Evolutionary conservation across 1,140 invertebrate genomes (phyloP), one percentile per base, ranked within the genome.

Genomic region (Ericerus pela): DNA sequence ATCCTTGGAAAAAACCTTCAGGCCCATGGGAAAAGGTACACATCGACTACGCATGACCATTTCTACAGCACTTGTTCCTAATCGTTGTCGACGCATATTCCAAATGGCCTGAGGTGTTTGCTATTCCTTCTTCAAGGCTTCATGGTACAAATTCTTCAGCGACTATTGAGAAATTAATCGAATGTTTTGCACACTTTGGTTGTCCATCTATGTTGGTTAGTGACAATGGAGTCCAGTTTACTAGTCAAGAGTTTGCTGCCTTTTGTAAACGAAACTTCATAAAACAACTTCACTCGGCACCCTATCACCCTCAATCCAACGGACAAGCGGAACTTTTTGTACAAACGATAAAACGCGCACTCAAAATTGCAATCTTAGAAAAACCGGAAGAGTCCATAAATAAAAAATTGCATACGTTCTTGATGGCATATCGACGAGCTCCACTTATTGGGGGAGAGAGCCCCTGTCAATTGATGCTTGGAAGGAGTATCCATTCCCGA

Each of bases 1-100:
- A 58, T 33, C 30, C 37, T 1, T 57, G 59, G 59, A 41, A 60
- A 51, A 36, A 51, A 51, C 56, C 56, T 2, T 30, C 8, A 0
- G 53, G 24, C 26, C 56, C 51, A n/a, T 53, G 55, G 36, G 55
- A 61, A 37, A 53, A 61, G 28, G 59, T 64, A 12, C 72, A 72
- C 60, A 56, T 68, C 6, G 72, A 75, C 64, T 71, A 65, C 62
- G 65, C n/a, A n/a, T n/a, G 65, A 18, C 70, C 69, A 18, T 68
- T 69, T 5, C 64, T 73, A 14, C 54, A 62, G 14, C 65, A 62
- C 4, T 60, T 56, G n/a, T 67, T 70, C 30, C 57, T 76, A 0
- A 61, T 75, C 0, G 43, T 76, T 1, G 66, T 73, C 0, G 72
- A 76, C 55, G 65, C 70, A 1, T 66, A 65, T 57, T 69, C 68